Evolutionary conservation across 2,888 invertebrate species (phyloP).

Genomic region (Cylindroiulus punctatus): DNA sequence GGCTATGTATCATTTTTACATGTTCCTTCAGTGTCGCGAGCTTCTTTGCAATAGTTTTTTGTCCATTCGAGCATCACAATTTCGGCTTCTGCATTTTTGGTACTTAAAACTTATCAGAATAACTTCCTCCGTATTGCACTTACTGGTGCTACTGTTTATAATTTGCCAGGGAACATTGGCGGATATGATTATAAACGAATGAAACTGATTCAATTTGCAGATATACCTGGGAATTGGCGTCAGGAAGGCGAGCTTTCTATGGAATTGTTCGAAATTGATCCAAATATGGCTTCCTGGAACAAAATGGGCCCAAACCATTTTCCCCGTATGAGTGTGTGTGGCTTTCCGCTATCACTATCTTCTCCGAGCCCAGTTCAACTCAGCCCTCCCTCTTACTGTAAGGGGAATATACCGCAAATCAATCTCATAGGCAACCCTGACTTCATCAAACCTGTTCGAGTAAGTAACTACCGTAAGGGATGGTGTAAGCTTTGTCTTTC

Average conservation of each 20-base stretch:
- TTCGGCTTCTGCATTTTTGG: conserved; percentile 35
- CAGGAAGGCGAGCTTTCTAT: conserved; percentile 45
- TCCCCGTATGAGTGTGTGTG: conserved; percentile 25
- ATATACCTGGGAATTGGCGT: conserved; percentile 39
- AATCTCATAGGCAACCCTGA: conserved; percentile 23
- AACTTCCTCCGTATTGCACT: conserved; percentile 6
- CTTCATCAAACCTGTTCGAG: conserved; percentile 24
- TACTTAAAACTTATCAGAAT: neutral
- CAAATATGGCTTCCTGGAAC: conserved; percentile 47
- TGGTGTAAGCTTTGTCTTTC: conserved; percentile 21
- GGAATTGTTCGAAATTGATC: conserved; percentile 47
- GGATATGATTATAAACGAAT: conserved; percentile 43
- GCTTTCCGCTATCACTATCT: neutral
- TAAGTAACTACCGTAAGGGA: conserved; percentile 40
- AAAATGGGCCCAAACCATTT: conserved; percentile 42
- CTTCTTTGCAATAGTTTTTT: conserved; percentile 4
- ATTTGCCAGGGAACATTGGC: neutral
- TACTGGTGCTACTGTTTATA: neutral
- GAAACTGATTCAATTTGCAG: conserved; percentile 45
- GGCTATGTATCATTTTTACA: neutral
- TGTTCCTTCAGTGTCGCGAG: neutral
- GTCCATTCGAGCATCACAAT: conserved; percentile 8
- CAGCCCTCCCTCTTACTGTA: conserved; percentile 13
- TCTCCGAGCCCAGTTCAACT: conserved; percentile 31
- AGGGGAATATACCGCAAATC: conserved; percentile 40